These are phyloP conservation scores for Halcyon leucocephala DNA, from an alignment of 2,797 vertebrate genomes.

Conservation along the genomic window DNA sequence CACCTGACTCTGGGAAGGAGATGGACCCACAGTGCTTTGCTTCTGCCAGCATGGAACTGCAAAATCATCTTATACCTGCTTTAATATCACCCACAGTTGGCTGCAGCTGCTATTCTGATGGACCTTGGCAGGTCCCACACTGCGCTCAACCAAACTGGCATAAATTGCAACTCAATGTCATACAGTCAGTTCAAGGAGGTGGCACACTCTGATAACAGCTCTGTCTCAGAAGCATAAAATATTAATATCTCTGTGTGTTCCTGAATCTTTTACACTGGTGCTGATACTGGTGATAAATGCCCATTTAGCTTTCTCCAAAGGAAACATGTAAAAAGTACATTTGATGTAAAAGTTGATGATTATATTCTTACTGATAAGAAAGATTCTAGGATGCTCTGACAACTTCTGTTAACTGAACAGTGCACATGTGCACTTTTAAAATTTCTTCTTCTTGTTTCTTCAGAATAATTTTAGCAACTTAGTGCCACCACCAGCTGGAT, in stretches of 20 bases:
- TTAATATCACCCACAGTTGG: background rate
- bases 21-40: accelerated
- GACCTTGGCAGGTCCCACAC: background rate
- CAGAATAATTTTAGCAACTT: background rate
- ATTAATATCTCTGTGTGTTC: background rate
- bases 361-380: background rate
- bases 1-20: background rate
- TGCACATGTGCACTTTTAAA: accelerated
- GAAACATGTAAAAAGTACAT: background rate
- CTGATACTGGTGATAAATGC: background rate
- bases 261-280: background rate
- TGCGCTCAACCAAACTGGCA: background rate
- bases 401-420: background rate
- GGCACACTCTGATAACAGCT: background rate
- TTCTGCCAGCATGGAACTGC: background rate
- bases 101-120: background rate
- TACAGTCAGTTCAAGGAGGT: background rate
- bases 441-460: background rate
- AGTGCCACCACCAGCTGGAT: background rate
- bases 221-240: background rate
- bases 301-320: background rate
- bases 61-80: background rate
- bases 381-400: background rate
- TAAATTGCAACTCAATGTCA: background rate
- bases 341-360: background rate